A percentile compares a stretch with the other conserved stretches of the same genome.
phyloP scores from a whole-genome alignment of 1,140 invertebrate species.

The Centruroides vittatus region DNA sequence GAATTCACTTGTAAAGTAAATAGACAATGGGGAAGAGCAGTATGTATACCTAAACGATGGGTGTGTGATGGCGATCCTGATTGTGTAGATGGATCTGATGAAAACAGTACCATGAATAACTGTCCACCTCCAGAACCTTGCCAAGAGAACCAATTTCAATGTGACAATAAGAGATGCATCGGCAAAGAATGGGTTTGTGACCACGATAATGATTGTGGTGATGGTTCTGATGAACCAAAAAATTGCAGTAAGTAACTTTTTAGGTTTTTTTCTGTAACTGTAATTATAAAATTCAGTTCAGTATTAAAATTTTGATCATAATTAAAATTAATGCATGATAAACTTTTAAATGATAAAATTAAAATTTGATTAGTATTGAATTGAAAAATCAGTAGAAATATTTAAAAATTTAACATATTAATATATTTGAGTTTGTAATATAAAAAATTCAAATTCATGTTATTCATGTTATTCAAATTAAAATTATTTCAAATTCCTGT shows the following conservation, averaged over 20 bases:
- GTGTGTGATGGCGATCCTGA: conserved; percentile 91
- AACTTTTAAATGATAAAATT: no score
- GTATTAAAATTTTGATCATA: conserved; percentile 1
- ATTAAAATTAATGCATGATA: no score
- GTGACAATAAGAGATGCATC: conserved; percentile 75
- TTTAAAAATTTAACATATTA: no score
- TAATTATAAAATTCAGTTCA: neutral
- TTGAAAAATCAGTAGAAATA: no score
- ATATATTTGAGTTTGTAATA: no score
- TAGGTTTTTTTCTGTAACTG: neutral
- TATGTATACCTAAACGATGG: conserved; percentile 89
- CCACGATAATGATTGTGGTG: conserved; percentile 30
- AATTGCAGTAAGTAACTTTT: conserved; percentile 19
- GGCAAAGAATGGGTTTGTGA: conserved; percentile 44
- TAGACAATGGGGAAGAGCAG: conserved; percentile 74
- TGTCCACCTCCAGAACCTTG: conserved; percentile 67
- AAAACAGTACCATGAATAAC: conserved; percentile 64
- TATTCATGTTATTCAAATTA: no score
- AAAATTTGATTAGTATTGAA: no score
- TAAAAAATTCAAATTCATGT: no score
- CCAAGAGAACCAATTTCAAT: conserved; percentile 73
- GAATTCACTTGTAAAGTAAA: conserved; percentile 83
- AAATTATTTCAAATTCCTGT: no score
- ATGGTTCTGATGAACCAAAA: conserved; percentile 24
- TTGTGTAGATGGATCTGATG: conserved; percentile 92